Evolutionary conservation across 2,797 vertebrate species (phyloP), one percentile per base, ranked within the genome.

Genomic region (Diplodus puntazzo): DNA sequence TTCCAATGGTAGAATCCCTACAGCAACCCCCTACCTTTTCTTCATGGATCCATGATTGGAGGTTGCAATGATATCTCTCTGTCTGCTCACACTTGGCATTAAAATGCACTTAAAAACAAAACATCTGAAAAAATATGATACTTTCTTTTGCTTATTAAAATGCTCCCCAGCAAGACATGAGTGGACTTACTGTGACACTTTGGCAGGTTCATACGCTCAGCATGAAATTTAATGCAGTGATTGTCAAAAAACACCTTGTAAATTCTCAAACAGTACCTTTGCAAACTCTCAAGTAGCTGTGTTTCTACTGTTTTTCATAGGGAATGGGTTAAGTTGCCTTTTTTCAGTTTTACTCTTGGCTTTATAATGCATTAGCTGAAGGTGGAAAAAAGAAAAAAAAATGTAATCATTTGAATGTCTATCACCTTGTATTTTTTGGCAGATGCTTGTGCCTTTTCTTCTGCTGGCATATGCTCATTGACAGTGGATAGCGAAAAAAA

Each of bases 401-500:
- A 25, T 46, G 27, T 18, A 64, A 49, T 76, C 2, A 48, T 49
- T 70, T 69, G 6, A 64, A 57, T 43, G 11, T 18, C 23, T 39
- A n/a, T 63, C 27, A 57, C 20, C 27, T 73, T 69, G 25, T 73
- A 52, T 65, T 62, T 68, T 49, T 27, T 11, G 18, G 66, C 58
- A 65, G 50, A 65, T 13, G 48, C 46, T 71, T 76, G 66, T 72
- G 59, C 69, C 70, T 61, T 18, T 81, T 75, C 60, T 65, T 54
- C 48, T 55, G 55, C 76, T 68, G 69, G 55, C 27, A 75, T 59
- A 79, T 58, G 57, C 43, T 76, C 39, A 55, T 17, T 81, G 70
- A 81, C 69, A 34, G 64, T 34, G 61, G 73, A 50, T 39, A 42
- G 39, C 10, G 45, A 57, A 74, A 79, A 79, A 42, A 70, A 66